These are phyloP conservation scores for Peromyscus maniculatus DNA, from an alignment of 2,113 vertebrate genomes.

Conservation along the genomic window DNA sequence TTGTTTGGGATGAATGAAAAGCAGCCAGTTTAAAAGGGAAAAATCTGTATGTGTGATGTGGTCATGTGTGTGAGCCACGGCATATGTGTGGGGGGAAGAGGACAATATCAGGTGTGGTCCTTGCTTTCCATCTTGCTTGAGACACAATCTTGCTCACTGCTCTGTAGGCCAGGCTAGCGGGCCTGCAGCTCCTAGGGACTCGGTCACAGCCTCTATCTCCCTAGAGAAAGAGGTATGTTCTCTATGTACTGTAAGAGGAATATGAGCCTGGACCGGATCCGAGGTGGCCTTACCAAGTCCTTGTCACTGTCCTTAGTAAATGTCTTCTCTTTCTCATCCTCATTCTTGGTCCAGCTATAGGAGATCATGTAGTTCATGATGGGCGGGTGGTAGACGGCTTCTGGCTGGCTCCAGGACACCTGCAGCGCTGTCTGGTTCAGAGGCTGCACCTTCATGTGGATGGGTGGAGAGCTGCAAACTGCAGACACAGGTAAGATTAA, in stretches of 20 bases:
- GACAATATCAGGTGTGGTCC: neutral
- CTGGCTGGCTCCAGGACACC: constrained; percentile 95
- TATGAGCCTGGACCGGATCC: rapidly evolving
- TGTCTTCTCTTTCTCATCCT: constrained; percentile 97
- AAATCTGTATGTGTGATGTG: neutral
- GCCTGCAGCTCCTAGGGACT: neutral
- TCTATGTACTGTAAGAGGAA: rapidly evolving
- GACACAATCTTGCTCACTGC: neutral
- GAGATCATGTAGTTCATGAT: constrained; percentile 98
- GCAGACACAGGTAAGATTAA: constrained; percentile 46
- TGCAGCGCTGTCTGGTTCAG: constrained; percentile 94
- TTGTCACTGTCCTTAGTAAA: constrained; percentile 96
- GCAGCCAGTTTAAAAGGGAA: neutral
- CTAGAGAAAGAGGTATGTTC: neutral
- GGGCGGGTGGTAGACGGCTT: constrained; percentile 95
- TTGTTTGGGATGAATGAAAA: neutral
- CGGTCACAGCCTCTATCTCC: neutral
- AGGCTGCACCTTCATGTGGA: constrained; percentile 98
- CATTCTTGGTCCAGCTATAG: constrained; percentile 98
- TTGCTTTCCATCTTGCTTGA: neutral
- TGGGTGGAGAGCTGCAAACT: constrained; percentile 97
- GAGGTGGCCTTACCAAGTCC: constrained; percentile 92
- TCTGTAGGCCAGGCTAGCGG: neutral
- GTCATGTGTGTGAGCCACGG: neutral
- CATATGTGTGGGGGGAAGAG: neutral